Conservation (phyloP, 2,113 vertebrate species). For the Podocnemis expansa region DNA sequence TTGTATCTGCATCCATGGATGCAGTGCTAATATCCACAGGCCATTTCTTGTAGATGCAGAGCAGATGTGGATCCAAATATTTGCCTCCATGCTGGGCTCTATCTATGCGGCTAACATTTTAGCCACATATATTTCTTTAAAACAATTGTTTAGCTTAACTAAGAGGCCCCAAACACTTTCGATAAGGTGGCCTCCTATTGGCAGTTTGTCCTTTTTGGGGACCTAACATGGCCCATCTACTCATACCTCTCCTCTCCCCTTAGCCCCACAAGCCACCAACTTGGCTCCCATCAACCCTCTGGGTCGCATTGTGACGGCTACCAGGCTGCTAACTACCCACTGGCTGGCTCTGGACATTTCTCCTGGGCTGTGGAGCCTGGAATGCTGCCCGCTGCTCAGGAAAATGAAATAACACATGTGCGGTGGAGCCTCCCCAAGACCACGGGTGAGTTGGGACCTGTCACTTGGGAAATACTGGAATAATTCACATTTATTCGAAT, state of each 20-base stretch:
- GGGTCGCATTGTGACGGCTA: neutral
- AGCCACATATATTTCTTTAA: neutral
- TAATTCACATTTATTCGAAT: neutral
- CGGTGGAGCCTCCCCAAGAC: neutral
- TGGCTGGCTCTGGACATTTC: neutral
- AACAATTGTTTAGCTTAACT: neutral
- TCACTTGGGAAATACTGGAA: neutral
- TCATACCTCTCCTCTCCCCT: neutral
- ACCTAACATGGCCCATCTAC: neutral
- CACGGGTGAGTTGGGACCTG: neutral
- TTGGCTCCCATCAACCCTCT: neutral
- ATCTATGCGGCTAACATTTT: neutral
- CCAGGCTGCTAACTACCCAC: neutral
- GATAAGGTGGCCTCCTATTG: neutral
- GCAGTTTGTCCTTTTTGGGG: neutral
- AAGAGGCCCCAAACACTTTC: neutral
- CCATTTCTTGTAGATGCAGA: no score
- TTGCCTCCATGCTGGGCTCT: no score
- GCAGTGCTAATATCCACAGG: no score
- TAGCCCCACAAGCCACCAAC: neutral
- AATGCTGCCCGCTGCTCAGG: neutral
- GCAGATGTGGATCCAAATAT: no score
- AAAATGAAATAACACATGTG: neutral
- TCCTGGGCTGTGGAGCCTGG: neutral
- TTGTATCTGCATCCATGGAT: no score